phyloP scores from a whole-genome alignment of 2,113 vertebrate species.

The Leptocoma aspasia region DNA sequence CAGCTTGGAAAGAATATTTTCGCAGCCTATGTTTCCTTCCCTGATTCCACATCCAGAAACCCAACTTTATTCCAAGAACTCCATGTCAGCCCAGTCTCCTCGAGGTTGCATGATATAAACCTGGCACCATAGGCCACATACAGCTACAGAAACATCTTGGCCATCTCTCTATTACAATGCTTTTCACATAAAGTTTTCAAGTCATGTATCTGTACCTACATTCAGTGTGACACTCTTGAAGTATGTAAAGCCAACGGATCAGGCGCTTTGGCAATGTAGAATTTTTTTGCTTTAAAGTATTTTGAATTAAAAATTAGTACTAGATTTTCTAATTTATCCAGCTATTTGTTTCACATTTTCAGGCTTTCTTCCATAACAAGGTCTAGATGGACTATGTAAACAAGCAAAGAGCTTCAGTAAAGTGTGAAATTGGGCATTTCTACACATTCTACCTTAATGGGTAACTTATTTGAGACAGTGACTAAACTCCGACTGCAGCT shows the following conservation, averaged over 20 bases:
- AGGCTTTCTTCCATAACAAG: not conserved
- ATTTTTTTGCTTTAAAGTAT: not conserved
- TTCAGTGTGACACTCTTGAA: not conserved
- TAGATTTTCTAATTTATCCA: not conserved
- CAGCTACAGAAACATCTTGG: not conserved
- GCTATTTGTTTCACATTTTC: not conserved
- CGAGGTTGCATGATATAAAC: not conserved
- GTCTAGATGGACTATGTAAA: not conserved
- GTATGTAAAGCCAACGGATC: not conserved
- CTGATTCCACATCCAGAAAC: not conserved
- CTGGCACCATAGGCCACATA: accelerated
- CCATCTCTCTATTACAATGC: not conserved
- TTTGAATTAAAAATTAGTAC: not conserved
- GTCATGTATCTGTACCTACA: not conserved
- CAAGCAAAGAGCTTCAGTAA: not conserved
- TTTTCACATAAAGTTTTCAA: not conserved
- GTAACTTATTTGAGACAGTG: not conserved
- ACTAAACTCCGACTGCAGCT: not conserved
- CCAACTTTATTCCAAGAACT: not conserved
- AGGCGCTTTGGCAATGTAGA: not conserved
- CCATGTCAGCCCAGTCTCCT: not conserved
- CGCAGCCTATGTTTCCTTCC: not conserved
- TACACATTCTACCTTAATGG: not conserved
- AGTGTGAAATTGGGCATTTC: not conserved
- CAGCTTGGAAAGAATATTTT: not conserved